Percentiles rank a stretch among this genome's conserved stretches.
Conservation (phyloP, 2,888 invertebrate species). For the Dryadula phaetusa region DNA sequence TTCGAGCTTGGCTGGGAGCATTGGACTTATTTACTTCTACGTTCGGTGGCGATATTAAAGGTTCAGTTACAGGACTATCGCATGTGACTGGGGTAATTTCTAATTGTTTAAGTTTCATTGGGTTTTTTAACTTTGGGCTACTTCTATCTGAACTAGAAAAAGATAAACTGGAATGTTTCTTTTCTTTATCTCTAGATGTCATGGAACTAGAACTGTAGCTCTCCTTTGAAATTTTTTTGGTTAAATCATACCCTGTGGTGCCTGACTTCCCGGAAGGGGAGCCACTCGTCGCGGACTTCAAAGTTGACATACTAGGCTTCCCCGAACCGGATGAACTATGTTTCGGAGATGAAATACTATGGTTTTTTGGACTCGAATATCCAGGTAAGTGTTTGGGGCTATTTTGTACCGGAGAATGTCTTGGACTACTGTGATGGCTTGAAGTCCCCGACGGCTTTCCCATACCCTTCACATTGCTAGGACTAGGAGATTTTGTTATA, state of each 20-base stretch:
- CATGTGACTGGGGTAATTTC: constrained; percentile 85
- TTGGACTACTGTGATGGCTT: constrained; percentile 87
- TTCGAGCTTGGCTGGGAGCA: constrained; percentile 85
- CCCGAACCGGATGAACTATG: constrained; percentile 90
- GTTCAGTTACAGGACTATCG: constrained; percentile 73
- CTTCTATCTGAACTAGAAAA: constrained; percentile 84
- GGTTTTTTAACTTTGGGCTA: constrained; percentile 88
- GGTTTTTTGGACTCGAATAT: constrained; percentile 91
- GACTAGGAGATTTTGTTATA: constrained; percentile 86
- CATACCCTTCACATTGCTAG: constrained; percentile 68
- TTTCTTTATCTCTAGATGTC: constrained; percentile 82
- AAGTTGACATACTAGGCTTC: constrained; percentile 94
- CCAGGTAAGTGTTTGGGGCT: constrained; percentile 90
- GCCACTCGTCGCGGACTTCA: constrained; percentile 90
- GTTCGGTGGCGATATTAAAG: constrained; percentile 79
- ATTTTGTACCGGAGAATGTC: constrained; percentile 90
- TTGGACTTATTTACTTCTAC: constrained; percentile 85
- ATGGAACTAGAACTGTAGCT: constrained; percentile 71
- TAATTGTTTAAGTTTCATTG: constrained; percentile 87
- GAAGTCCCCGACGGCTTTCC: constrained; percentile 81
- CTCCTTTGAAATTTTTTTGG: constrained; percentile 83
- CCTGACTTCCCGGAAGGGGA: constrained; percentile 87
- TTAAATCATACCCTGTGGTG: constrained; percentile 80
- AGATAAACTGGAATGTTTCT: constrained; percentile 79
- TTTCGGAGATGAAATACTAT: constrained; percentile 91